phyloP scores from a whole-genome alignment of 2,888 invertebrate species.

The Cyaniris semiargus region DNA sequence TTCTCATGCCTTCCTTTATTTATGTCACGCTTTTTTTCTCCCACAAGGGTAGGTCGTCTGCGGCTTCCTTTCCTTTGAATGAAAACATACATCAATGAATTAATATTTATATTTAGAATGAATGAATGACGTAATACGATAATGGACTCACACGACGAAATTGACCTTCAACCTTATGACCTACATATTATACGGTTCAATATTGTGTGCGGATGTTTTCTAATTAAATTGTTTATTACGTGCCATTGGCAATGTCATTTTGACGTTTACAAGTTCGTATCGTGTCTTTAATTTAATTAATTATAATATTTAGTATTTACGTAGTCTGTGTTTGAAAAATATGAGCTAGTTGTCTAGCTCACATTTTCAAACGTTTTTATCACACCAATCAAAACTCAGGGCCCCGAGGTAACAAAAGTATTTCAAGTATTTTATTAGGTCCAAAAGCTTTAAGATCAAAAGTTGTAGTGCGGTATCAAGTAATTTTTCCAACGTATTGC shows the following conservation, averaged over 20 bases:
- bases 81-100: not conserved
- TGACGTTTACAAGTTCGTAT: not conserved
- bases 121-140: conserved; percentile 3
- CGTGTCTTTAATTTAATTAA: not conserved
- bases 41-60: not conserved
- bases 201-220: not conserved
- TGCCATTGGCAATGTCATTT: conserved; percentile 13
- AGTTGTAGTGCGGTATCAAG: too few species aligned
- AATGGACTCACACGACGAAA: conserved; percentile 8
- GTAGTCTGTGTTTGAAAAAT: too few species aligned
- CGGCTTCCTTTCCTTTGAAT: not conserved
- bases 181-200: not conserved
- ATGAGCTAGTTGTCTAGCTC: too few species aligned
- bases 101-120: conserved; percentile 2
- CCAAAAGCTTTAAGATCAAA: too few species aligned
- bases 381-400: too few species aligned
- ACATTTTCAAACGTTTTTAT: too few species aligned
- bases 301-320: not conserved
- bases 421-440: too few species aligned
- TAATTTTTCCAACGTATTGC: not conserved
- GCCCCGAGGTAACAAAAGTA: too few species aligned
- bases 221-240: conserved; percentile 14
- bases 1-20: too few species aligned
- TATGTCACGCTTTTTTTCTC: not conserved
- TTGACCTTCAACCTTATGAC: not conserved